phyloP scores from a whole-genome alignment of 2,113 vertebrate species.

The Ctenodactylus gundi region DNA sequence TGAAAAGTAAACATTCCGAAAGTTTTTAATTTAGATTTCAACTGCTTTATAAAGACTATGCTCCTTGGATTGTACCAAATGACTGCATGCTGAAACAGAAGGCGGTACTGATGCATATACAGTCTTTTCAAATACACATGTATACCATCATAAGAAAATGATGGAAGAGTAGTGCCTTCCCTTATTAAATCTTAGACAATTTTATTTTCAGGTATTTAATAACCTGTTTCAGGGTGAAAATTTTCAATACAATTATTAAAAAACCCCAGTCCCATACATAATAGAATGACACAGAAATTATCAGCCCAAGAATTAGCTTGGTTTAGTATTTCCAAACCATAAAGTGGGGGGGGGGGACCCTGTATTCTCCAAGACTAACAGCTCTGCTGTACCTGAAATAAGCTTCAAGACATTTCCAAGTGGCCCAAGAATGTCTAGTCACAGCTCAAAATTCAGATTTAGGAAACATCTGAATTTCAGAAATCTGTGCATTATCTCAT shows the following conservation, averaged over 20 bases:
- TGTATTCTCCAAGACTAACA: not conserved
- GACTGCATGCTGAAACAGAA: not conserved
- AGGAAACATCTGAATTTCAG: not conserved
- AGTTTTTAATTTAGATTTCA: conserved; percentile 25
- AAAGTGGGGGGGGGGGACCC: conserved; percentile 33
- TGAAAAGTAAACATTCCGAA: not conserved
- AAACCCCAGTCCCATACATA: not conserved
- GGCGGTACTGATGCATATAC: not conserved
- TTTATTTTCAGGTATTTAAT: conserved; percentile 45
- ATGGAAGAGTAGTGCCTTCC: conserved; percentile 40
- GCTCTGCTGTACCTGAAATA: conserved; percentile 32
- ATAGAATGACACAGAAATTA: conserved; percentile 28
- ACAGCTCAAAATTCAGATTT: conserved; percentile 35
- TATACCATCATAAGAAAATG: conserved; percentile 30
- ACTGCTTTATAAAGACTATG: conserved; percentile 1
- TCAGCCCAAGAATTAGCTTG: conserved; percentile 7
- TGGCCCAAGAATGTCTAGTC: not conserved
- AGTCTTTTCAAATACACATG: conserved; percentile 10
- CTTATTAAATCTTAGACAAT: conserved; percentile 42
- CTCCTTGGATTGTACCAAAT: not conserved
- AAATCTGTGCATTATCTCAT: conserved; percentile 19
- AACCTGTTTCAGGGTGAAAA: conserved; percentile 28
- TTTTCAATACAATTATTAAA: too few species aligned
- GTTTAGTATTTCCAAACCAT: conserved; percentile 31
- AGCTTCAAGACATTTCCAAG: conserved; percentile 24